Percentiles rank a stretch among this genome's conserved stretches.
Conservation (phyloP, 1,140 invertebrate species). For the Drosophila truncata region DNA sequence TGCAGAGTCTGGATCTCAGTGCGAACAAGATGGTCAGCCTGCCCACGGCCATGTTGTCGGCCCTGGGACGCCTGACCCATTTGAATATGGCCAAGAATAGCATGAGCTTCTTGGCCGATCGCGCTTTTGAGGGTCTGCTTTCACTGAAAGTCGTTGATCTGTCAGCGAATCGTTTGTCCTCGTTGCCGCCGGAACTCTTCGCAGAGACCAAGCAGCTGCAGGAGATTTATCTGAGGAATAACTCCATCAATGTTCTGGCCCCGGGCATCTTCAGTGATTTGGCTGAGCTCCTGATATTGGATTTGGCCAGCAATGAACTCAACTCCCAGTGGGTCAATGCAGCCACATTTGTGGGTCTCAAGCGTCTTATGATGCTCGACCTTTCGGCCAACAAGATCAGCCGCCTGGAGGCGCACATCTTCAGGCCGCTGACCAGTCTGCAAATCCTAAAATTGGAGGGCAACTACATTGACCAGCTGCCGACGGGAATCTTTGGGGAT, state of each 20-base stretch:
- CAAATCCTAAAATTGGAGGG: conserved; percentile 93
- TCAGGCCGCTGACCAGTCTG: conserved; percentile 92
- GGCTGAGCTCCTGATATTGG: conserved; percentile 92
- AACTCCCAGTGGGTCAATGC: conserved; percentile 95
- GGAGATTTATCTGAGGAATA: conserved; percentile 94
- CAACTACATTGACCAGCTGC: conserved; percentile 92
- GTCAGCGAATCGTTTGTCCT: conserved; percentile 92
- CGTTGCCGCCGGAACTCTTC: conserved; percentile 93
- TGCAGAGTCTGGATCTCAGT: conserved; percentile 92
- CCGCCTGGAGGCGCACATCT: conserved; percentile 92
- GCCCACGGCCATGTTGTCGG: conserved; percentile 91
- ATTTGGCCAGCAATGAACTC: conserved; percentile 94
- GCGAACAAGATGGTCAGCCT: conserved; percentile 93
- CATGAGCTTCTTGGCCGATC: conserved; percentile 92
- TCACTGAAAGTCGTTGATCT: conserved; percentile 92
- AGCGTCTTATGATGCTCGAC: conserved; percentile 92
- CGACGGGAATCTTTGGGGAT: conserved; percentile 93
- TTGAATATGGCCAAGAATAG: conserved; percentile 89
- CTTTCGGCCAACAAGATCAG: conserved; percentile 92
- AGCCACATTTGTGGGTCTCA: conserved; percentile 93
- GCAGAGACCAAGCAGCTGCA: conserved; percentile 92
- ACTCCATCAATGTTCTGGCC: conserved; percentile 94
- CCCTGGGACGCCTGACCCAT: conserved; percentile 88
- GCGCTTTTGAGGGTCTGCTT: conserved; percentile 92
- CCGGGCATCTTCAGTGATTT: conserved; percentile 94